Evolutionary conservation across 2,888 invertebrate genomes (phyloP).

Genomic region (Cacoxenus indagator): DNA sequence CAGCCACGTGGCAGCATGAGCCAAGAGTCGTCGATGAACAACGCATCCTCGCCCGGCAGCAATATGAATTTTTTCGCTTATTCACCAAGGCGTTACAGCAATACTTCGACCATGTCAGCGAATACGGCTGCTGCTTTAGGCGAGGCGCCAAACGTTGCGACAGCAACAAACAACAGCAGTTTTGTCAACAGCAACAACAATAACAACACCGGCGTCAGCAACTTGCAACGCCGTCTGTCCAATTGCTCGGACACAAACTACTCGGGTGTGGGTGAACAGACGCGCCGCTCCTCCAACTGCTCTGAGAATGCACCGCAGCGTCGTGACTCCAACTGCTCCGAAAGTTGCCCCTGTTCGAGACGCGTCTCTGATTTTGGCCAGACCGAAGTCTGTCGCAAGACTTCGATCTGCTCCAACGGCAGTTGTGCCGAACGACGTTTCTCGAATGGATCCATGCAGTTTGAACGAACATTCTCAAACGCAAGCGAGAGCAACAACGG

Average conservation of each 20-base stretch:
- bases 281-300: conserved; percentile 68
- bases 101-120: conserved; percentile 74
- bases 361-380: conserved; percentile 68
- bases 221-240: conserved; percentile 64
- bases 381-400: conserved; percentile 63
- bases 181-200: conserved; percentile 26
- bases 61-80: conserved; percentile 61
- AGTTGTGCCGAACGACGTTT: conserved; percentile 71
- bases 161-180: conserved; percentile 26
- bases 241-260: conserved; percentile 69
- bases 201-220: conserved; percentile 38
- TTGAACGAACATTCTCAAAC: conserved; percentile 67
- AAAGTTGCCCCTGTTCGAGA: conserved; percentile 68
- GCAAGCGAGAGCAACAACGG: conserved; percentile 53
- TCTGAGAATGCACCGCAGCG: conserved; percentile 65
- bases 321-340: conserved; percentile 69
- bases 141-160: conserved; percentile 40
- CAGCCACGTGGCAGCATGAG: conserved; percentile 59
- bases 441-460: conserved; percentile 71
- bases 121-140: conserved; percentile 49
- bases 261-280: conserved; percentile 41
- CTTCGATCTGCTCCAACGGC: conserved; percentile 70
- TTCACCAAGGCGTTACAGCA: conserved; percentile 76
- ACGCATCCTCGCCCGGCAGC: conserved; percentile 36
- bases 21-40: conserved; percentile 34